Evolutionary conservation across 2,797 vertebrate genomes (phyloP).

Genomic region (Myripristis jacobus): DNA sequence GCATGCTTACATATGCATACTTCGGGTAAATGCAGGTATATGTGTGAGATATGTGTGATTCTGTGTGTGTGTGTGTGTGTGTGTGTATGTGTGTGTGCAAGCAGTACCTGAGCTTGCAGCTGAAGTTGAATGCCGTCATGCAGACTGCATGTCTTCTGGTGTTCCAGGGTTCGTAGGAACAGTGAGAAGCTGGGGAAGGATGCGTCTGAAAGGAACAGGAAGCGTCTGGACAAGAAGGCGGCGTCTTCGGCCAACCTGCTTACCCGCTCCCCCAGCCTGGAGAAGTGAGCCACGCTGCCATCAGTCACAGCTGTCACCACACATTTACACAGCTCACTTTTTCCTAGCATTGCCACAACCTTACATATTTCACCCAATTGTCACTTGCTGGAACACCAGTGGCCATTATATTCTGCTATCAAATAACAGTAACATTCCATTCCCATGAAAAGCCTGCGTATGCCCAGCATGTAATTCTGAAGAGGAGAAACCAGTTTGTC

Average conservation of each 20-base stretch:
- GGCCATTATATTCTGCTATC: conserved; percentile 3
- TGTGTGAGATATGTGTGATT: background rate
- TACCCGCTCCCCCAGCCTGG: conserved; percentile 85
- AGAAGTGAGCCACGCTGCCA: conserved; percentile 80
- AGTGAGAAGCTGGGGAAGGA: conserved; percentile 86
- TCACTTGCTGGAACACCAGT: conserved; percentile 39
- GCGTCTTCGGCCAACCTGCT: conserved; percentile 89
- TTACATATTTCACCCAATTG: conserved; percentile 44
- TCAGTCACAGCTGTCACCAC: conserved; percentile 49
- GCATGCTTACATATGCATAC: conserved; percentile 23
- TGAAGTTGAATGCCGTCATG: background rate
- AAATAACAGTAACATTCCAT: conserved; percentile 48
- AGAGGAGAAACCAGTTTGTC: background rate
- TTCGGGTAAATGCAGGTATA: background rate
- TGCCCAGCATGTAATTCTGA: background rate
- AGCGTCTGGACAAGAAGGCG: conserved; percentile 89
- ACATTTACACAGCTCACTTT: conserved; percentile 34
- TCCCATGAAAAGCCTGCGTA: conserved; percentile 36
- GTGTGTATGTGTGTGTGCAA: background rate
- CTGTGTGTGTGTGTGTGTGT: background rate
- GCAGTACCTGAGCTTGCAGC: background rate
- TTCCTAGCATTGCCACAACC: conserved; percentile 39
- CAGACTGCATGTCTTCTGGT: conserved; percentile 10
- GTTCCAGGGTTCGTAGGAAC: conserved; percentile 85
- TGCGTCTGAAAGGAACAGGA: conserved; percentile 79